Conservation (phyloP, 2,113 vertebrate genomes). For the Aleadryas rufinucha region DNA sequence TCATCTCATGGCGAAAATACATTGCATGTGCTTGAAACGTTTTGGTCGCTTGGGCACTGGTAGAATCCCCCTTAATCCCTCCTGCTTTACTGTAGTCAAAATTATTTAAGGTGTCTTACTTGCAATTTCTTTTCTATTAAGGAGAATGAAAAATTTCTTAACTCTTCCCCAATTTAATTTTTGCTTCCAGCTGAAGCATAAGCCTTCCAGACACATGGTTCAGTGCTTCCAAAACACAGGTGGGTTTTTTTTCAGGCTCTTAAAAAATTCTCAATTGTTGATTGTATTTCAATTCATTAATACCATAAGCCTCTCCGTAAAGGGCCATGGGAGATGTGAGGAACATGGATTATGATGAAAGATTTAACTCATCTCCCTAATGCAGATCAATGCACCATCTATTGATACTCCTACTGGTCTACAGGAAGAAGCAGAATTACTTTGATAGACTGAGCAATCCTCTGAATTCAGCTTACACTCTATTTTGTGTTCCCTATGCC, state of each 20-base stretch:
- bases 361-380: background rate
- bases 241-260: background rate
- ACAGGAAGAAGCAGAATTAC: background rate
- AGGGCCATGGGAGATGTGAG: background rate
- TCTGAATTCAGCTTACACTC: background rate
- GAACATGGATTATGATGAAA: background rate
- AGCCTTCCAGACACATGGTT: background rate
- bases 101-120: background rate
- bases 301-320: background rate
- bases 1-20: background rate
- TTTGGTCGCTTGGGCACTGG: background rate
- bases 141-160: background rate
- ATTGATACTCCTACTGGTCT: background rate
- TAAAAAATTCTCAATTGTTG: background rate
- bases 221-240: background rate
- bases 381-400: background rate
- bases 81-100: background rate
- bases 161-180: background rate
- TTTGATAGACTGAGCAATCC: background rate
- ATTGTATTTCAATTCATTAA: background rate
- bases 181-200: background rate
- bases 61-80: background rate
- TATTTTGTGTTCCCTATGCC: fast-evolving
- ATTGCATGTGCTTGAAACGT: background rate
- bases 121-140: background rate